Evolutionary conservation across 2,888 invertebrate species (phyloP).

Genomic region (Spodoptera exigua): DNA sequence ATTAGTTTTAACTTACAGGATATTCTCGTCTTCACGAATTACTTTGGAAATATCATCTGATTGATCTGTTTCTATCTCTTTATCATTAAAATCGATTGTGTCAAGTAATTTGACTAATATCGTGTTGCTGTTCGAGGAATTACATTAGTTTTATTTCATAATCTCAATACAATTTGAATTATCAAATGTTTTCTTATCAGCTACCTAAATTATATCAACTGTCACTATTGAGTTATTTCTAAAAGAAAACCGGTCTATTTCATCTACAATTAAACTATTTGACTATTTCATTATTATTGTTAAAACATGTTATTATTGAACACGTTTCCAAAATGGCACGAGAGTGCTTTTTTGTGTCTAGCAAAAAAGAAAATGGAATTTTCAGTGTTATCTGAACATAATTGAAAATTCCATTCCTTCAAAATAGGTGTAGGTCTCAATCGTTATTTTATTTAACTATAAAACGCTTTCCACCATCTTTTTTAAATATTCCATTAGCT

Average conservation of each 20-base stretch:
- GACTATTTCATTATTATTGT: constrained; percentile 78
- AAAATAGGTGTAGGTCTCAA: constrained; percentile 54
- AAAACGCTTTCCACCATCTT: too few relatives aligned
- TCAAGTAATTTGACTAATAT: constrained; percentile 20
- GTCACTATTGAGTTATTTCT: constrained; percentile 86
- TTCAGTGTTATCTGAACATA: constrained; percentile 31
- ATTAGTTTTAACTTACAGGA: constrained; percentile 12
- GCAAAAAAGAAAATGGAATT: constrained; percentile 49
- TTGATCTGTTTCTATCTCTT: constrained; percentile 3
- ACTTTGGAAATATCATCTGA: neutral
- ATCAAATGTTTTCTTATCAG: constrained; percentile 73
- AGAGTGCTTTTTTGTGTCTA: constrained; percentile 63
- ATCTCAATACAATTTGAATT: constrained; percentile 73
- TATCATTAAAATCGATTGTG: constrained; percentile 2
- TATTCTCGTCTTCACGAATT: neutral
- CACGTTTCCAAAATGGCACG: constrained; percentile 75
- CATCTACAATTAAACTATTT: constrained; percentile 84
- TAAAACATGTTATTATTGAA: constrained; percentile 64
- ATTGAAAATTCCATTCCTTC: constrained; percentile 52
- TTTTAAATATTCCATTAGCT: constrained; percentile 14
- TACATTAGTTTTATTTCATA: constrained; percentile 19
- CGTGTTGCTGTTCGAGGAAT: constrained; percentile 1
- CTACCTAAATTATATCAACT: constrained; percentile 84
- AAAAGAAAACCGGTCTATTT: constrained; percentile 88
- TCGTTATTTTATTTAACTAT: constrained; percentile 23